These are phyloP conservation scores for Lasioglossum oenotherae DNA, from an alignment of 2,888 invertebrate species.

Conservation along the genomic window DNA sequence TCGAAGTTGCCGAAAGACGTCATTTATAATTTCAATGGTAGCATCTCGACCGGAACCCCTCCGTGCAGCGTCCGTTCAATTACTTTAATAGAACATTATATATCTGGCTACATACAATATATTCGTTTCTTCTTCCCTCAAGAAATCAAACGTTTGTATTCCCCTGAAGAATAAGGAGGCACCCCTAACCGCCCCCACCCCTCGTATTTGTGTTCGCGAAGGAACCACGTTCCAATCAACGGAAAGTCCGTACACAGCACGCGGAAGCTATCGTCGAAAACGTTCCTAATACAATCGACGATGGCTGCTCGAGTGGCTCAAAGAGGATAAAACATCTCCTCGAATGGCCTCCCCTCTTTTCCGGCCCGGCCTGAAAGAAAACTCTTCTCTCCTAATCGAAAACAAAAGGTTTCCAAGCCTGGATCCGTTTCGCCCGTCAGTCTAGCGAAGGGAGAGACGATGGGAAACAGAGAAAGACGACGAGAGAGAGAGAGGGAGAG, in stretches of 20 bases:
- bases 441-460: background rate
- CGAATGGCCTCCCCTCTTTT: conserved; percentile 22
- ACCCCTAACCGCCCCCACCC: too few species aligned
- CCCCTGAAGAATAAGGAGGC: conserved; percentile 1
- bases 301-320: conserved; percentile 14
- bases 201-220: background rate
- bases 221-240: conserved; percentile 14
- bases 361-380: conserved; percentile 32
- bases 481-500: background rate
- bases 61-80: conserved; percentile 1
- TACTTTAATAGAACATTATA: background rate
- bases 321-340: conserved; percentile 52
- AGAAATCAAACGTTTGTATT: conserved; percentile 7
- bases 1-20: background rate
- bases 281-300: conserved; percentile 42
- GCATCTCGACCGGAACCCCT: background rate
- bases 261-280: conserved; percentile 36
- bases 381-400: conserved; percentile 54
- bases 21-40: background rate
- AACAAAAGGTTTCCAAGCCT: conserved; percentile 55
- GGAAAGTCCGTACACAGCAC: conserved; percentile 17
- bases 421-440: conserved; percentile 49
- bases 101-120: conserved; percentile 12
- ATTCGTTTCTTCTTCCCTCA: background rate
- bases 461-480: background rate